phyloP scores from a whole-genome alignment of 2,113 vertebrate genomes.

The Erythrolamprus reginae region DNA sequence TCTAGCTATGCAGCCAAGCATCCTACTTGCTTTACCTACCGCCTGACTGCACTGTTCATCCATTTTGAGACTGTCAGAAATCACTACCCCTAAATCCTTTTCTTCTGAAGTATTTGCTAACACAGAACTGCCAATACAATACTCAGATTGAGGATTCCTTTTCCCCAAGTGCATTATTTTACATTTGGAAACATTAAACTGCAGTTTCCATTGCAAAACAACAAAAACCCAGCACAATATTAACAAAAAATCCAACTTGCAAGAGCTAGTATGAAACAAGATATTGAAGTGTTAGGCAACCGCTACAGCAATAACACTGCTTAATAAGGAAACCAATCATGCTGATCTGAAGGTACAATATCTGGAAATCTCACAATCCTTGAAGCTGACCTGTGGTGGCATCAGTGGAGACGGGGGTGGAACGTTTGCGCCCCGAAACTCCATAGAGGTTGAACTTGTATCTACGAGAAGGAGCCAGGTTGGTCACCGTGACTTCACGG shows the following conservation, averaged over 20 bases:
- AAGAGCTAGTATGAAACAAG: not conserved
- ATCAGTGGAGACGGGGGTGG: conserved; percentile 30
- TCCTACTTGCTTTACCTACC: too few species aligned
- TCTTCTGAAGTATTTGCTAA: too few species aligned
- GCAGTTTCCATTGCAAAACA: too few species aligned
- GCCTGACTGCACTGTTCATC: too few species aligned
- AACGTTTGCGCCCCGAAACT: conserved; percentile 13
- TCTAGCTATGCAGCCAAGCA: too few species aligned
- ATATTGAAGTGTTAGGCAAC: not conserved
- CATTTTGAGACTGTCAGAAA: too few species aligned
- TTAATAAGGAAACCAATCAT: not conserved
- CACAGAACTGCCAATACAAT: too few species aligned
- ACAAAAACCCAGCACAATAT: not conserved
- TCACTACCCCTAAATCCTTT: too few species aligned
- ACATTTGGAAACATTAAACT: too few species aligned
- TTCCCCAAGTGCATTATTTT: too few species aligned
- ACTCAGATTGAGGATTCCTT: too few species aligned
- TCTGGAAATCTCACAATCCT: not conserved
- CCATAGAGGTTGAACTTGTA: conserved; percentile 62
- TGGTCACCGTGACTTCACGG: conserved; percentile 17
- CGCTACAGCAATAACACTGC: not conserved
- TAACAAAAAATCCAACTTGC: not conserved
- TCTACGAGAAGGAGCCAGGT: conserved; percentile 42
- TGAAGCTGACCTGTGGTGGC: not conserved
- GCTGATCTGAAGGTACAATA: not conserved